Evolutionary conservation across 2,888 invertebrate species (phyloP), one percentile per base, ranked within the genome.

Genomic region (Thymelicus lineola): DNA sequence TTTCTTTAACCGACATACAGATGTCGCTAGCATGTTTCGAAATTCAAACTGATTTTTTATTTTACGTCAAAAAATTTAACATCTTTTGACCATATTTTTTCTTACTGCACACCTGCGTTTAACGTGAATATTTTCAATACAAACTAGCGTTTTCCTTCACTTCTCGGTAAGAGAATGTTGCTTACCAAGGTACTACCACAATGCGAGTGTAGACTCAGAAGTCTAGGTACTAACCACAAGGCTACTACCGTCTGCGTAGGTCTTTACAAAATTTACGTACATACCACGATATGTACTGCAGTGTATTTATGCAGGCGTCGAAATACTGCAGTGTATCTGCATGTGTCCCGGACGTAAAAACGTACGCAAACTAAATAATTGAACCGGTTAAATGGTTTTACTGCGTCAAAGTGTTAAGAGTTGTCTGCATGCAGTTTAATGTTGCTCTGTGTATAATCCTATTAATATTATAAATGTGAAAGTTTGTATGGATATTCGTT

Each of bases 281-380:
- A 61, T 61, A 55, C 38, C 50, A 66, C 66, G 20, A 46, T 48
- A 36, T 36, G n/a, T 36, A 36, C 57, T 57, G 57, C 57, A 57
- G 57, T 57, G 28, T 35, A 61, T 58, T 66, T 62, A 68, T 67
- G 67, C 61, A 62, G 60, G 36, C 66, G 20, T 36, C 67, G 55
- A n/a, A 66, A 66, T 63, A 57, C 65, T 65, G 65, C 65, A 65
- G 57, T 65, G n/a, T 45, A 57, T 10, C 69, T 69, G 69, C 68
- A 63, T 58, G 45, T 45, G 63, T 69, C 62, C 68, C 62, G 46
- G 38, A 58, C 69, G 69, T 63, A 69, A 69, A 69, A 69, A 69
- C 69, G 58, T 63, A 63, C 63, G 69, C 69, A 63, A 69, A 69
- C 62, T 63, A 69, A 58, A 69, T 69, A 69, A 69, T 69, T 63